A percentile compares a stretch with the other conserved stretches of the same genome.
These are phyloP conservation scores for Anthonomus grandis DNA, from an alignment of 1,140 invertebrate genomes.

Conservation along the genomic window DNA sequence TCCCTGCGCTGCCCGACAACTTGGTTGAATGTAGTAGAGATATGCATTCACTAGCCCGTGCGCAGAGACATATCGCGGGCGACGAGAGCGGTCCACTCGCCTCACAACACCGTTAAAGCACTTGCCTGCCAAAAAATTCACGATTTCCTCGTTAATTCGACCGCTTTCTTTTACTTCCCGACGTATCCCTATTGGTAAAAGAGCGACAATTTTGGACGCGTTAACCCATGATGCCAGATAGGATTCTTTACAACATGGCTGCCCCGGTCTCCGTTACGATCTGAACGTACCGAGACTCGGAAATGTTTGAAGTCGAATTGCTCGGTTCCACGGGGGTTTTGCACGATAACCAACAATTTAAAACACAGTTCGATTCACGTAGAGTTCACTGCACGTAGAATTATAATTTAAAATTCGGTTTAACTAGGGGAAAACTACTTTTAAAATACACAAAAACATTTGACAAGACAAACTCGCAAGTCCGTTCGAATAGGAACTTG, in stretches of 20 bases:
- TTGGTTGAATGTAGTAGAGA: no score
- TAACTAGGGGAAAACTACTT: slow-evolving; percentile 19
- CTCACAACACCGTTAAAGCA: slow-evolving; percentile 28
- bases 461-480: slow-evolving; percentile 28
- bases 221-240: slow-evolving; percentile 50
- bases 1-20: slow-evolving; percentile 43
- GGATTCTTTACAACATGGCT: slow-evolving; percentile 49
- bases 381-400: neutral
- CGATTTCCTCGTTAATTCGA: slow-evolving; percentile 18
- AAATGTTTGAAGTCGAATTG: slow-evolving; percentile 18
- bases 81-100: slow-evolving; percentile 37
- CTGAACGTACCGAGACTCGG: slow-evolving; percentile 28
- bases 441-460: slow-evolving; percentile 30
- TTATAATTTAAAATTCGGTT: slow-evolving; percentile 13
- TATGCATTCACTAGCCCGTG: no score
- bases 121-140: slow-evolving; percentile 26
- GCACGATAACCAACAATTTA: slow-evolving; percentile 4
- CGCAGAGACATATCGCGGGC: no score
- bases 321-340: neutral
- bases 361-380: slow-evolving; percentile 1
- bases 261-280: slow-evolving; percentile 47
- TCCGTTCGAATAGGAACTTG: slow-evolving; percentile 16
- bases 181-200: slow-evolving; percentile 31
- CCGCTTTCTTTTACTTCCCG: slow-evolving; percentile 25
- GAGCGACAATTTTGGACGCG: slow-evolving; percentile 34